phyloP scores from a whole-genome alignment of 2,797 vertebrate genomes.

The Antrozous pallidus region DNA sequence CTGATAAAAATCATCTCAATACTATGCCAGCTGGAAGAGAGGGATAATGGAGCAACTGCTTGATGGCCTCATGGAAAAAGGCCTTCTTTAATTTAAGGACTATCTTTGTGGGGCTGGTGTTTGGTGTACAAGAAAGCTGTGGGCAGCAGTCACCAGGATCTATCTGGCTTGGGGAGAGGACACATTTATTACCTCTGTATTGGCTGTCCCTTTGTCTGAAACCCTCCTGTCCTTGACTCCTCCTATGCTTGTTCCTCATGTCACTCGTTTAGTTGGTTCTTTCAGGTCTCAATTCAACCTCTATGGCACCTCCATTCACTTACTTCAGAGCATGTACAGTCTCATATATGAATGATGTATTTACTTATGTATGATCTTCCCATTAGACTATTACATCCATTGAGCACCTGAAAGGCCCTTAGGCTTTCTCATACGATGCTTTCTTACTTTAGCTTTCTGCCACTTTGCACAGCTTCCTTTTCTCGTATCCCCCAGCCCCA shows the following conservation, averaged over 20 bases:
- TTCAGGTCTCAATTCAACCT: neutral
- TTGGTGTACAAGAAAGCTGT: neutral
- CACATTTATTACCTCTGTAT: neutral
- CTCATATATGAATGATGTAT: neutral
- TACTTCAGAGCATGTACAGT: neutral
- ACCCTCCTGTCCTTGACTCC: neutral
- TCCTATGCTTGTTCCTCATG: neutral
- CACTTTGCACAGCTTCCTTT: neutral
- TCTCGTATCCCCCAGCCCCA: neutral
- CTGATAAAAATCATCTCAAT: neutral
- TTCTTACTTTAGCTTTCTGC: neutral
- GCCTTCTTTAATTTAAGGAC: neutral
- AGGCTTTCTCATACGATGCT: neutral
- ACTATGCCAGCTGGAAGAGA: neutral
- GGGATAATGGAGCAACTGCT: neutral
- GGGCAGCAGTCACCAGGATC: neutral
- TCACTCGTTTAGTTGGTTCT: neutral
- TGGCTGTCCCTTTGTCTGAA: neutral
- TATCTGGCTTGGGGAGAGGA: neutral
- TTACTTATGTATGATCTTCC: neutral
- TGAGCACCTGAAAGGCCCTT: neutral
- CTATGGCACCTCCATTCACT: neutral
- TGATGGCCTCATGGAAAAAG: neutral
- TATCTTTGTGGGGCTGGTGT: neutral
- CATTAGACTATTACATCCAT: neutral